A percentile compares a stretch with the other conserved stretches of the same genome.
phyloP scores from a whole-genome alignment of 2,113 vertebrate genomes.

The Entomyzon cyanotis region DNA sequence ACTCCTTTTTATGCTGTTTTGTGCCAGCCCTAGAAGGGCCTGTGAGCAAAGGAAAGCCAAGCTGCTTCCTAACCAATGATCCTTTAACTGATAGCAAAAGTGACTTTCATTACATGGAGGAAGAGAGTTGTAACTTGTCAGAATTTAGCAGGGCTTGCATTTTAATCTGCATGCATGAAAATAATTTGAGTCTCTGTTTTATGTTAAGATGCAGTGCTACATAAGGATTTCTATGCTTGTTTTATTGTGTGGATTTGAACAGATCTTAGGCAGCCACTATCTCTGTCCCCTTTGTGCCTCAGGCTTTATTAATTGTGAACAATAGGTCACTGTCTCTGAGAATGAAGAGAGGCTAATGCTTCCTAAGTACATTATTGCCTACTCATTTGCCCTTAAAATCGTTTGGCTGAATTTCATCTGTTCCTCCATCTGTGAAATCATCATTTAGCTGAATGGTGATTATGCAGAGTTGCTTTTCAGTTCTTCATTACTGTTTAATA shows the following conservation, averaged over 20 bases:
- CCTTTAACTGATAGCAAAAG: background rate
- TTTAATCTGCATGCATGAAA: background rate
- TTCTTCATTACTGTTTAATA: constrained; percentile 72
- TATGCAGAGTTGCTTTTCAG: constrained; percentile 61
- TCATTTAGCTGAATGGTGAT: constrained; percentile 70
- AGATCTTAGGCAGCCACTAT: background rate
- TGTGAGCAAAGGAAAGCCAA: background rate
- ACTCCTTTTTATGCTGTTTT: background rate
- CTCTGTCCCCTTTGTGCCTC: constrained; percentile 18
- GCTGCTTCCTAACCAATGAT: background rate
- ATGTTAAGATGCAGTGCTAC: background rate
- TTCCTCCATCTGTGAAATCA: constrained; percentile 76
- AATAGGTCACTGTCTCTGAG: constrained; percentile 57
- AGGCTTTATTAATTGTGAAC: constrained; percentile 59
- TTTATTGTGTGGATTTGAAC: background rate
- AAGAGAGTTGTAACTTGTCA: background rate
- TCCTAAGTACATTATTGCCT: constrained; percentile 64
- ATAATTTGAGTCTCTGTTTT: background rate
- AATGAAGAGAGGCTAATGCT: constrained; percentile 68
- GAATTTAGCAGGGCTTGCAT: background rate
- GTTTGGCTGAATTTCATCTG: constrained; percentile 75
- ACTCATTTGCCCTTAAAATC: constrained; percentile 68
- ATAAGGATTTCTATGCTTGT: background rate
- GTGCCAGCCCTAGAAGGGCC: background rate
- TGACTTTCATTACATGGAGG: background rate